These are phyloP conservation scores for Artibeus lituratus DNA, from an alignment of 2,797 vertebrate species.

Conservation along the genomic window DNA sequence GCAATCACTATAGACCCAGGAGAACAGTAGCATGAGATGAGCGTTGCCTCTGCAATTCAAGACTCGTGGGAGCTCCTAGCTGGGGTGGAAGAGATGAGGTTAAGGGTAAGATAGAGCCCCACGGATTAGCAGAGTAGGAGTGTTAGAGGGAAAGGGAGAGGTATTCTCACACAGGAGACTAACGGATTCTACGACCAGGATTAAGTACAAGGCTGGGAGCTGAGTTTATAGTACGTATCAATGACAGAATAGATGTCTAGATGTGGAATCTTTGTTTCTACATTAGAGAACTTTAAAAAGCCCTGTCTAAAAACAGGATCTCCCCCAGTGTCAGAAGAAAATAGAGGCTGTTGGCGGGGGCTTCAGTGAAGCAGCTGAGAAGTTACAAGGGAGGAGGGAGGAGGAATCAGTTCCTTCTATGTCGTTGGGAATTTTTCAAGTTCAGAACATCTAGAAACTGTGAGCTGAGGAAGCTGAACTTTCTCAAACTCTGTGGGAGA, in stretches of 20 bases:
- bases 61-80: neutral
- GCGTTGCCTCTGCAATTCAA: neutral
- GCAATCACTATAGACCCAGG: neutral
- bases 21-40: neutral
- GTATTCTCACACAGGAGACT: neutral
- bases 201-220: neutral
- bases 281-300: neutral
- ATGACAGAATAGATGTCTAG: neutral
- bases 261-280: neutral
- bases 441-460: neutral
- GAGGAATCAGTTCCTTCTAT: neutral
- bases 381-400: neutral
- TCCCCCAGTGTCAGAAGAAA: neutral
- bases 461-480: neutral
- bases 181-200: neutral
- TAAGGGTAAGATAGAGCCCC: neutral
- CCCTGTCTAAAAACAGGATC: neutral
- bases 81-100: neutral
- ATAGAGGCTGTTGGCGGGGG: neutral
- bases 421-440: neutral
- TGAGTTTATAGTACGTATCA: neutral
- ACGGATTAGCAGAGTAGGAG: accelerated
- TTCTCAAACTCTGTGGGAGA: neutral
- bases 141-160: neutral
- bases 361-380: neutral